Evolutionary conservation across 1,140 invertebrate genomes (phyloP).

Genomic region (Bombyx mori): ASM3026992v2 NC_085109.1:10769501-10770000

Average conservation of each 20-base stretch:
- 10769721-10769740: slow-evolving; percentile 93
- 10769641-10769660: slow-evolving; percentile 82
- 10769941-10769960: slow-evolving; percentile 90
- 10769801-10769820: slow-evolving; percentile 84
- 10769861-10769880: slow-evolving; percentile 93
- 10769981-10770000: slow-evolving; percentile 87
- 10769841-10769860: slow-evolving; percentile 94
- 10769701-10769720: slow-evolving; percentile 88
- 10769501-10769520: not conserved
- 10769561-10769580: slow-evolving; percentile 85
- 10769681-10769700: slow-evolving; percentile 84
- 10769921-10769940: slow-evolving; percentile 92
- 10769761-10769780: slow-evolving; percentile 84
- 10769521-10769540: slow-evolving; percentile 21
- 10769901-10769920: slow-evolving; percentile 86
- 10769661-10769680: slow-evolving; percentile 85
- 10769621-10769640: slow-evolving; percentile 85
- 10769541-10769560: slow-evolving; percentile 85
- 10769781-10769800: slow-evolving; percentile 89
- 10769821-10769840: slow-evolving; percentile 78
- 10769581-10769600: slow-evolving; percentile 89
- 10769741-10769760: slow-evolving; percentile 88
- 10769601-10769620: slow-evolving; percentile 96
- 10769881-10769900: slow-evolving; percentile 85
- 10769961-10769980: slow-evolving; percentile 93